Evolutionary conservation across 1,140 invertebrate genomes (phyloP), one percentile per base, ranked within the genome.

Genomic region (Meloidogyne exigua): DNA sequence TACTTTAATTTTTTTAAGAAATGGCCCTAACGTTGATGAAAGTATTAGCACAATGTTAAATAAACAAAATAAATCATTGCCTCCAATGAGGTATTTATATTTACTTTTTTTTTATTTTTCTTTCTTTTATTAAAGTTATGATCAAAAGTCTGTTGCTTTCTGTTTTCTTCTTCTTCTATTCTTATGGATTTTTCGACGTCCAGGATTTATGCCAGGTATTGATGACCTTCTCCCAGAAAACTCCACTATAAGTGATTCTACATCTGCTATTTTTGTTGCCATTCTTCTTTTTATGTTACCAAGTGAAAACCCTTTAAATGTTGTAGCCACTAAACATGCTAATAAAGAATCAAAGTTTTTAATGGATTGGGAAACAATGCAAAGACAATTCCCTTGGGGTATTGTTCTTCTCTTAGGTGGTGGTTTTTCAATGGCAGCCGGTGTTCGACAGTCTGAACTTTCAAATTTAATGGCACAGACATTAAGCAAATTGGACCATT

Each of bases 171-270:
- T 92, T 18, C 91, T 94, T 4, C 91, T 95, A 0, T 79, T 93
- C 66, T 89, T 96, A 75, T 96, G 94, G 92, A 92, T 96, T 87
- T 93, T 94, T 86, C 91, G 94, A 65, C 91, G 92, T 70, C 94
- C 94, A 0, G 92, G 92, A 76, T 93, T 94, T 85, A 91, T 93
- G 79, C 88, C 88, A 0, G 94, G 94, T 18, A 94, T 93, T 90
- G 87, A 83, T 1, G 79, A 73, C 28, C 76, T 88, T 18, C 88
- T 91, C 39, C 23, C 64, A 15, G 12, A 21, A 11, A 64, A 32
- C 15, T 63, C 39, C 18, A 77, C 18, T 64, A 49, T 89, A 1
- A 88, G 88, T 15, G 89, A 90, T 80, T 82, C 88, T 0, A 87
- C 87, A 7, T 82, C 88, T 10, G 89, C 88, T 5, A 88, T 90